Evolutionary conservation across 2,888 invertebrate genomes (phyloP).

Genomic region (Philonicus albiceps): DNA sequence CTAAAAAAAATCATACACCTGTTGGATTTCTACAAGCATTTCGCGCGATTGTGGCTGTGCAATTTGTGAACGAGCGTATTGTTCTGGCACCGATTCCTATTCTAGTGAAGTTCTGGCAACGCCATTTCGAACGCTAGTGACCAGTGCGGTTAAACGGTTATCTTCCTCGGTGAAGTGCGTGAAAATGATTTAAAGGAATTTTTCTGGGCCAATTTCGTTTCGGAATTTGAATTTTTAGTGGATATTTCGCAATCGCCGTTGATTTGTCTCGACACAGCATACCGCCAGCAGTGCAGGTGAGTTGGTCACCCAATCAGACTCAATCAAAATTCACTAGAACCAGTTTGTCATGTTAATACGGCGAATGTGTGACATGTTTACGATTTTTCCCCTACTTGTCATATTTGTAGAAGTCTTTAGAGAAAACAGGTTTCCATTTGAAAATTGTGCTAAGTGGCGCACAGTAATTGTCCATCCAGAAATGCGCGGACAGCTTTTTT

Average conservation of each 20-base stretch:
- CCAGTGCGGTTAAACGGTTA: constrained; percentile 2
- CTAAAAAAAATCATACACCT: neutral
- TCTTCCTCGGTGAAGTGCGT: neutral
- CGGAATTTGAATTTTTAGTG: neutral
- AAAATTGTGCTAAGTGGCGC: constrained; percentile 9
- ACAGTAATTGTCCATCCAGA: neutral
- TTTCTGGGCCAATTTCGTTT: neutral
- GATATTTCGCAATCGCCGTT: constrained; percentile 14
- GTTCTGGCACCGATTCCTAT: neutral
- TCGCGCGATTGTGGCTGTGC: neutral
- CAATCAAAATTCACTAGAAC: neutral
- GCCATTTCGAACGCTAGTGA: neutral
- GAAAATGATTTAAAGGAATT: constrained; percentile 36
- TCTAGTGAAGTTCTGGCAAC: neutral
- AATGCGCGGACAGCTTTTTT: neutral
- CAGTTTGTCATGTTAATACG: neutral
- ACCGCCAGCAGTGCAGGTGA: neutral
- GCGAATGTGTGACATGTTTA: constrained; percentile 26
- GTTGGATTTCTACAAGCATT: neutral
- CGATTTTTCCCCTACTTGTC: neutral
- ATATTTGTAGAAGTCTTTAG: neutral
- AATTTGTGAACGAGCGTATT: neutral
- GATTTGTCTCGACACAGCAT: neutral
- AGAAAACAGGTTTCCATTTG: neutral
- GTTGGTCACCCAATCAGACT: neutral